Percentiles rank a stretch among this genome's conserved stretches.
Evolutionary conservation across 2,113 vertebrate genomes (phyloP).

Genomic region (Vidua chalybeata): DNA sequence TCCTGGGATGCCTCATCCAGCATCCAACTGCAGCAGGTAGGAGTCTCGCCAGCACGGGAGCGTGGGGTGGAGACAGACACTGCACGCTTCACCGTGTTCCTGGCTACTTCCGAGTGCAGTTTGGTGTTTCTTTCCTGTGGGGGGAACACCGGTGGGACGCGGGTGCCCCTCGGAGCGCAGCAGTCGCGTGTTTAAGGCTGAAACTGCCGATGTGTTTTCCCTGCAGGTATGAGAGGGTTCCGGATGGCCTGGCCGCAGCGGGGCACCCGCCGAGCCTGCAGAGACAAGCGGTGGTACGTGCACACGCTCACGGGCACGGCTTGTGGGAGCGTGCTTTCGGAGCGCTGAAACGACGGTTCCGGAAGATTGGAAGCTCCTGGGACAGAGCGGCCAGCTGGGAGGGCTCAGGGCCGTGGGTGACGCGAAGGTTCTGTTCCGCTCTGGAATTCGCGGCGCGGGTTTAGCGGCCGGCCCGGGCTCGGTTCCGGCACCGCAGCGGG

Average conservation of each 20-base stretch:
- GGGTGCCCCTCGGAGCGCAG: accelerated
- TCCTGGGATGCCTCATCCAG: slow-evolving; percentile 59
- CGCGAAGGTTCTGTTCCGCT: background rate
- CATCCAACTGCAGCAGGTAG: slow-evolving; percentile 65
- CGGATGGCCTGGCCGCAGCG: slow-evolving; percentile 57
- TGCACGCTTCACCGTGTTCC: background rate
- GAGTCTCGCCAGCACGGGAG: accelerated
- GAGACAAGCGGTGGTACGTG: slow-evolving; percentile 82
- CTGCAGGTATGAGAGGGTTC: slow-evolving; percentile 73
- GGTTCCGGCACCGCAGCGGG: accelerated
- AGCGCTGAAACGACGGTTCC: accelerated
- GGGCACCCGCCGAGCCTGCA: slow-evolving; percentile 77
- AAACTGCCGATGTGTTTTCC: background rate
- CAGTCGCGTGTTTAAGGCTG: background rate
- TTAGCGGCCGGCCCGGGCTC: background rate
- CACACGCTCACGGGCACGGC: background rate
- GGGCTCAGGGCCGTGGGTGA: background rate
- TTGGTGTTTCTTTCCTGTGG: background rate
- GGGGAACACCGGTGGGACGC: accelerated
- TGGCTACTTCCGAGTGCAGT: background rate
- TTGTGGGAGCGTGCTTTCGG: accelerated
- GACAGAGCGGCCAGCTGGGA: accelerated
- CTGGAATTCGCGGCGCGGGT: background rate
- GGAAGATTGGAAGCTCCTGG: background rate
- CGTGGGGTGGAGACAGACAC: accelerated